phyloP scores from a whole-genome alignment of 2,888 invertebrate genomes.

The Gryllus longicercus region DNA sequence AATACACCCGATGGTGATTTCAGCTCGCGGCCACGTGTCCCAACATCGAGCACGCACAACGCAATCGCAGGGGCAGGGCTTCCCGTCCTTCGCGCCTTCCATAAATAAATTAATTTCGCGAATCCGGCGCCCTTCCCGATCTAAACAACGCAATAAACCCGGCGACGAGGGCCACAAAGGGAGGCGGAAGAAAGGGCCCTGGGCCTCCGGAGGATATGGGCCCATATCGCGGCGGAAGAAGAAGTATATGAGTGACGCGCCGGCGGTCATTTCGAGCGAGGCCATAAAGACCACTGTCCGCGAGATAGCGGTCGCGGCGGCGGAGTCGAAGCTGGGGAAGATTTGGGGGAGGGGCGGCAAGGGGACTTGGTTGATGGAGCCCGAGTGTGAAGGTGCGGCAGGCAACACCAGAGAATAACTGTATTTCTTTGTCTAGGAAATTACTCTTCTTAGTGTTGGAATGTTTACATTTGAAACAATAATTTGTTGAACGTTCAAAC shows the following conservation, averaged over 20 bases:
- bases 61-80: neutral
- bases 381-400: no score
- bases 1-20: no score
- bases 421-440: no score
- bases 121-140: slow-evolving; percentile 7
- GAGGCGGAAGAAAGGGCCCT: neutral
- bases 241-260: slow-evolving; percentile 8
- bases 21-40: neutral
- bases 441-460: no score
- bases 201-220: neutral
- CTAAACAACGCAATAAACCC: slow-evolving; percentile 1
- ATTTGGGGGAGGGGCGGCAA: no score
- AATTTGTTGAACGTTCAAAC: no score
- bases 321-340: no score
- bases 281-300: no score
- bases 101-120: slow-evolving; percentile 17
- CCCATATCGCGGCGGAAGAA: slow-evolving; percentile 8
- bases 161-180: neutral
- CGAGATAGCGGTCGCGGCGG: no score
- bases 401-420: no score
- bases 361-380: no score
- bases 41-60: neutral
- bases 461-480: no score
- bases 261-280: neutral
- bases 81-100: neutral